These are phyloP conservation scores for Hassar affinis DNA, from an alignment of 2,113 vertebrate species.

Conservation along the genomic window DNA sequence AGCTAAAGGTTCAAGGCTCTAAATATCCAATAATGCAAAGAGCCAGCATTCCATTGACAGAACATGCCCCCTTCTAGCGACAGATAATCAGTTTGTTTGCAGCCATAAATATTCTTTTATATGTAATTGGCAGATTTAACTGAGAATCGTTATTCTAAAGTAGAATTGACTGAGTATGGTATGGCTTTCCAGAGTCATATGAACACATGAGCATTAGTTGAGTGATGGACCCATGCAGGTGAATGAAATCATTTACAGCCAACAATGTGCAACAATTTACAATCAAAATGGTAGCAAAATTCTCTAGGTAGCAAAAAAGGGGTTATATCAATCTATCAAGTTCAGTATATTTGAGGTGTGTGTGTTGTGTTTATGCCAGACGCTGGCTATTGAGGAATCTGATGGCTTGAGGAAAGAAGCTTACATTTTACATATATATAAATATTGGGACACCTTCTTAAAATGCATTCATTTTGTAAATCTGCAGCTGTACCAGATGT, in stretches of 20 bases:
- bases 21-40: conserved; percentile 13
- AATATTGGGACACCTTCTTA: no score
- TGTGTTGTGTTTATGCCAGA: no score
- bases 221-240: background rate
- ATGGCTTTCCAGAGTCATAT: background rate
- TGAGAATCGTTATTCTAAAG: background rate
- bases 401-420: no score
- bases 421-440: no score
- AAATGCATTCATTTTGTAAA: no score
- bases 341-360: no score
- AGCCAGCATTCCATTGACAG: background rate
- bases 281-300: background rate
- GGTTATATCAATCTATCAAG: background rate
- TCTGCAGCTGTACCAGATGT: no score
- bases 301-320: background rate
- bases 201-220: background rate
- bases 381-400: no score
- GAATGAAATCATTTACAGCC: background rate
- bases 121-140: conserved; percentile 8
- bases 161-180: background rate
- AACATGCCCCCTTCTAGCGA: background rate
- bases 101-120: background rate
- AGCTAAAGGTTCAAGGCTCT: background rate
- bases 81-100: background rate
- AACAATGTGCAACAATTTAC: background rate